These are phyloP conservation scores for Brienomyrus longianalis DNA, from an alignment of 2,113 vertebrate genomes.

Conservation along the genomic window DNA sequence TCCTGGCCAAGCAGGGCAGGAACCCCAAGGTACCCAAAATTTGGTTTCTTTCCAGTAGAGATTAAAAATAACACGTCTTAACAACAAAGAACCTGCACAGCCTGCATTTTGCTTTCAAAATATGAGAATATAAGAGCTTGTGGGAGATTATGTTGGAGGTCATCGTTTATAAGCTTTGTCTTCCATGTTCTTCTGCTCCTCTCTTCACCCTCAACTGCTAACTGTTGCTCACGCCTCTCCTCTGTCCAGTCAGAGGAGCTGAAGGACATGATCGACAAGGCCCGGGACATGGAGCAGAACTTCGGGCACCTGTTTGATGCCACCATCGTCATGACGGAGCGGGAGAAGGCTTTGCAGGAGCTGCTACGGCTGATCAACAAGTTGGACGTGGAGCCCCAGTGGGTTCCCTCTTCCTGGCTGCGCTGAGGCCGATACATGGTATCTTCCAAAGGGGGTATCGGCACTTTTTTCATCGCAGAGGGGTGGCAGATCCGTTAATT, in stretches of 20 bases:
- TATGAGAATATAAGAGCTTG: neutral
- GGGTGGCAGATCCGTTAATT: neutral
- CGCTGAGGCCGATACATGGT: conserved; percentile 42
- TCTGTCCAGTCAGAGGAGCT: conserved; percentile 78
- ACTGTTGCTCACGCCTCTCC: neutral
- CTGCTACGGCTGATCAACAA: conserved; percentile 81
- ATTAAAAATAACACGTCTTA: neutral
- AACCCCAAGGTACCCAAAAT: conserved; percentile 74
- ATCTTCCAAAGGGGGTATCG: neutral
- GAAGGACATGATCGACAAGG: conserved; percentile 87
- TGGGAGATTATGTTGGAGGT: neutral
- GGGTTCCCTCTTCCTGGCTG: conserved; percentile 91
- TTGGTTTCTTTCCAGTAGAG: neutral
- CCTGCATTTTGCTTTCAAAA: neutral
- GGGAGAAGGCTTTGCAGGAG: conserved; percentile 80
- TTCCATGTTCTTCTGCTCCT: neutral
- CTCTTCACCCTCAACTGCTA: neutral
- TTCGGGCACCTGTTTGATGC: conserved; percentile 87
- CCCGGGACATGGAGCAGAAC: conserved; percentile 88
- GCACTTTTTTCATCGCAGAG: neutral
- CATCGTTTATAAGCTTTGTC: neutral
- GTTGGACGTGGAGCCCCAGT: conserved; percentile 95
- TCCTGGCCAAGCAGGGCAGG: conserved; percentile 83
- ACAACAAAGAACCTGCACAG: neutral
- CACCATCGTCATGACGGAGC: conserved; percentile 80